Base-by-base conservation (phyloP, 1,140 invertebrate genomes). In the Heliconius congener region DNA sequence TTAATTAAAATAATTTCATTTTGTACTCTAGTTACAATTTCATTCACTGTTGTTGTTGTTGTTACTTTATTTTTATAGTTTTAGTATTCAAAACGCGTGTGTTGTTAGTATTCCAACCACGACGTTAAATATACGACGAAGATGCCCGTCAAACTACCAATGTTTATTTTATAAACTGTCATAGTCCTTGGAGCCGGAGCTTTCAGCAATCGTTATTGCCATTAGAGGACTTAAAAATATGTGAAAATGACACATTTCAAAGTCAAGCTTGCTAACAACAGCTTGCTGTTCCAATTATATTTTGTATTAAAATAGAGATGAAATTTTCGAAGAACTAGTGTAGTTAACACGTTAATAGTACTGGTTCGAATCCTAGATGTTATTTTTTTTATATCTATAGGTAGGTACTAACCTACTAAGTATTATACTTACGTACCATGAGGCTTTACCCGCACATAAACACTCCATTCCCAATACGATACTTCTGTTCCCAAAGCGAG, bases 181-280 rank as follows among this genome's bases (percentile, higher is more conserved):
- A 60, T 60, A 66, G 27, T 30, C 60, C 27, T 66, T 16, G 3
- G 13, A 16, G 23, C 23, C 27, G 13, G n/a, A 66, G 60, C 60
- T 66, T 66, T 66, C 60, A 66, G 60, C 60, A 30, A 66, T 30
- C 60, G 60, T 66, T 66, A 30, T 66, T 66, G 60, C 23, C 27
- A 66, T 30, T 30, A 66, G 60, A 66, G 2, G 60, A 66, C 60
- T 66, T 23, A 66, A 66, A 66, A 66, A 30, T 66, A n/a, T 27
- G 27, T 66, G 60, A 66, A 66, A 66, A 27, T 66, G 60, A 66
- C 60, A 66, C 30, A 66, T 66, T 66, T 66, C 60, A 66, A 66
- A 66, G n/a, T 23, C 23, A 23, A 60, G n/a, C 55, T 60, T 23
- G 55, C n/a, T 60, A 60, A 60, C 52, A 60, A 60, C 55, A 23